A percentile compares a stretch with the other conserved stretches of the same genome.
Evolutionary conservation across 2,797 vertebrate species (phyloP).

Genomic region (Craterocephalus amniculus): DNA sequence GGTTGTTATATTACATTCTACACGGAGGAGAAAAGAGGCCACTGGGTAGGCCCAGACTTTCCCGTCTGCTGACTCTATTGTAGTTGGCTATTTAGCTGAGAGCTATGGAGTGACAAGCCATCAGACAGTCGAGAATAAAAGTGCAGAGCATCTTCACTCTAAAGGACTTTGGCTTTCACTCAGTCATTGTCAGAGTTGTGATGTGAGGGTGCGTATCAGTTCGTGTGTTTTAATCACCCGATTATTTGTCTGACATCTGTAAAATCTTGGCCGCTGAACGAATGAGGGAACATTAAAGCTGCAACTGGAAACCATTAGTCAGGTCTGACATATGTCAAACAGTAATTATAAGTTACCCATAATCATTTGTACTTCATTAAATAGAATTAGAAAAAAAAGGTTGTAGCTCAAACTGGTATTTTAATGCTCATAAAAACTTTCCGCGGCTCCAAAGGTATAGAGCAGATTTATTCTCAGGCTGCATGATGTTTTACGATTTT

Average conservation of each 20-base stretch:
- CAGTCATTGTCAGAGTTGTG: slow-evolving; percentile 31
- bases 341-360: slow-evolving; percentile 39
- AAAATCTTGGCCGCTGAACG: slow-evolving; percentile 31
- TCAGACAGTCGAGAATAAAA: slow-evolving; percentile 52
- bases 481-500: slow-evolving; percentile 70
- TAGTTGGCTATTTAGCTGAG: slow-evolving; percentile 61
- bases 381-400: slow-evolving; percentile 63
- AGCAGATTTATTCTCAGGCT: slow-evolving; percentile 58
- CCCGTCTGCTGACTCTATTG: slow-evolving; percentile 78
- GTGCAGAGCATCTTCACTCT: slow-evolving; percentile 25
- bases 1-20: slow-evolving; percentile 65
- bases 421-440: slow-evolving; percentile 29
- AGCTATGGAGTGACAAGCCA: slow-evolving; percentile 63
- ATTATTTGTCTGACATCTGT: slow-evolving; percentile 49
- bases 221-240: slow-evolving; percentile 38
- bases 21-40: slow-evolving; percentile 69
- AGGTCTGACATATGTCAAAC: slow-evolving; percentile 46
- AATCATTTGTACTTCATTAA: slow-evolving; percentile 53
- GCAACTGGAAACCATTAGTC: slow-evolving; percentile 46
- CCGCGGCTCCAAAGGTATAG: slow-evolving; percentile 57
- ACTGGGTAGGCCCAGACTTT: slow-evolving; percentile 67
- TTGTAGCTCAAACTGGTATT: slow-evolving; percentile 48
- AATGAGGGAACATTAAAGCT: slow-evolving; percentile 40
- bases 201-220: slow-evolving; percentile 26
- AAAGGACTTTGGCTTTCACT: slow-evolving; percentile 58